Evolutionary conservation across 2,888 invertebrate species (phyloP).

Genomic region (Watsonalla cultraria): DNA sequence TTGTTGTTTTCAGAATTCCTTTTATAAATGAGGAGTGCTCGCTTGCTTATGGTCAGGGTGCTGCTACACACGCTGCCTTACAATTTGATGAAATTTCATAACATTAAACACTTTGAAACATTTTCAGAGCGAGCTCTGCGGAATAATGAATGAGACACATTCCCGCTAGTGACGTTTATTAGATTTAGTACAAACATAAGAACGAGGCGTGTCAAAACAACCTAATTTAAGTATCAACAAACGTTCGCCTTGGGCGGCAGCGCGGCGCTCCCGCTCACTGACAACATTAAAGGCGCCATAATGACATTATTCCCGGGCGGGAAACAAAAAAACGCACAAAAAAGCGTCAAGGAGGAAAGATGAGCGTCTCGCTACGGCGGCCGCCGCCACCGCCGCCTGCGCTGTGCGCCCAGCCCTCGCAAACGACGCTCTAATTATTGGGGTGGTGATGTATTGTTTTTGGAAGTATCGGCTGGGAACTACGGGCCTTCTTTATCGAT

Average conservation of each 20-base stretch:
- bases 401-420: conserved; percentile 28
- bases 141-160: conserved; percentile 62
- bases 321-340: conserved; percentile 70
- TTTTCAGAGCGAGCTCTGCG: conserved; percentile 31
- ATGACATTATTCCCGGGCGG: conserved; percentile 76
- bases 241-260: conserved; percentile 75
- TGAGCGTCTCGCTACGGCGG: conserved; percentile 31
- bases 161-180: conserved; percentile 70
- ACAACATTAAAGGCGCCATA: conserved; percentile 78
- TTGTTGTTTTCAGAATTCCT: conserved; percentile 36
- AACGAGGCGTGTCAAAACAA: conserved; percentile 78
- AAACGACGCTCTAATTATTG: conserved; percentile 60
- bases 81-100: conserved; percentile 27
- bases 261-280: conserved; percentile 64
- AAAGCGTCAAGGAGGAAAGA: conserved; percentile 67
- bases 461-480: conserved; percentile 23
- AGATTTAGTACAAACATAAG: conserved; percentile 77
- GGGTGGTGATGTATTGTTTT: conserved; percentile 57
- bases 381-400: conserved; percentile 30
- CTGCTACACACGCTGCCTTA: conserved; percentile 12
- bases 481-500: conserved; percentile 19
- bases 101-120: conserved; percentile 37
- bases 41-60: conserved; percentile 5
- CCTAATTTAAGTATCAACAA: conserved; percentile 79
- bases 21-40: conserved; percentile 26